These are phyloP conservation scores for Channa argus DNA, from an alignment of 2,113 vertebrate genomes.

Conservation along the genomic window DNA sequence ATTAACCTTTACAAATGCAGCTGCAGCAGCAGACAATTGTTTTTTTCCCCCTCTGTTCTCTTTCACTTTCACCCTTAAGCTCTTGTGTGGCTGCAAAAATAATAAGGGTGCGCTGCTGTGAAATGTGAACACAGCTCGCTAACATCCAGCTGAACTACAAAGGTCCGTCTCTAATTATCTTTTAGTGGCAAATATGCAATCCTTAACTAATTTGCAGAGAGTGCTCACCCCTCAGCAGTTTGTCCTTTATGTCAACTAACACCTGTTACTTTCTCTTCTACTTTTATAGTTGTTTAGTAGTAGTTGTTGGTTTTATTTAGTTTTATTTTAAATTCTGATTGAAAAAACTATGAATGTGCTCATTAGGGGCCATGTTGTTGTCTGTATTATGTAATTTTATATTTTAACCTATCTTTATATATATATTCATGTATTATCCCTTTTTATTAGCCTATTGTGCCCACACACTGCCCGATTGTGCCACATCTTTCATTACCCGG, in stretches of 20 bases:
- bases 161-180: conserved; percentile 22
- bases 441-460: conserved; percentile 54
- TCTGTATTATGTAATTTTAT: conserved; percentile 36
- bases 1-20: conserved; percentile 65
- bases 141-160: conserved; percentile 19
- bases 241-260: background rate
- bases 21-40: background rate
- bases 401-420: conserved; percentile 41
- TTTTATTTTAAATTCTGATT: conserved; percentile 1
- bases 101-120: conserved; percentile 13
- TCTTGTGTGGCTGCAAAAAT: conserved; percentile 8
- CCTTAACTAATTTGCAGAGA: background rate
- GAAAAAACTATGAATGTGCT: background rate
- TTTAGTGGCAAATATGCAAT: conserved; percentile 18
- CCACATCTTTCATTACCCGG: conserved; percentile 68
- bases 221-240: background rate
- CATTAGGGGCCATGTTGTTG: background rate
- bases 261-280: background rate
- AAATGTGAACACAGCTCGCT: conserved; percentile 29
- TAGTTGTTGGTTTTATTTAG: background rate
- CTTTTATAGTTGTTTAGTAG: background rate
- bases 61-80: conserved; percentile 13
- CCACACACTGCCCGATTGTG: conserved; percentile 41
- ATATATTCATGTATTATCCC: conserved; percentile 18
- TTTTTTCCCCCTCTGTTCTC: background rate